Base-by-base conservation (phyloP, 2,797 vertebrate species). In the Nannoperca australis region DNA sequence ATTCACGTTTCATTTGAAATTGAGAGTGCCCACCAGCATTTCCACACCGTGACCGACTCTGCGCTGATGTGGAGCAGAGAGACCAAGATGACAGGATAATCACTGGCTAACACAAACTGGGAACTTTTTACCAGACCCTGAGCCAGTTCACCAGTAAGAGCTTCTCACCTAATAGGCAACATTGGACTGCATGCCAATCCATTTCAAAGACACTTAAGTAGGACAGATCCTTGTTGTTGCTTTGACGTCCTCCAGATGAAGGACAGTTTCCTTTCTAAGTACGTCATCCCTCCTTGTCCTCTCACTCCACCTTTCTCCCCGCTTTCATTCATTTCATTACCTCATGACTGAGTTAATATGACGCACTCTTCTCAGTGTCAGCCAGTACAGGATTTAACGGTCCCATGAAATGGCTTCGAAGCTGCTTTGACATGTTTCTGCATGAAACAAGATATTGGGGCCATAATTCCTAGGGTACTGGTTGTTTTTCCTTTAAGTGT, bases 241-340 rank as follows among this genome's bases (percentile, higher is more conserved):
- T 14, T 79, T 61, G 60, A 74, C 49, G 68, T 84, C 80, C 79
- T 82, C 70, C 72, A 67, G 17, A 69, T 70, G 60, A 86, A 86
- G 88, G 78, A 60, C 83, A 44, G 62, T 49, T 63, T 5, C 10
- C 9, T 69, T 82, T 70, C 27, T 54, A 9, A n/a, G 15, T 27
- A 56, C 44, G 36, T 71, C 81, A 56, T 49, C 4, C 36, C 9
- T 67, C 42, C 65, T 74, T 13, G 47, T 78, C 56, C 54, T 70
- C 49, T 73, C 51, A 44, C 14, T 24, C 42, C 34, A 49, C 63
- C 62, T 51, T 51, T 40, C 34, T 68, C 44, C 32, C 6, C 40
- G 36, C 27, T 64, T 51, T 42, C 13, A 56, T 69, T 70, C 9
- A 80, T 76, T 62, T 60, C 27, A 68, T 64, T 73, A 78, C 53